Conservation (phyloP, 2,797 vertebrate genomes). For the Sandelia bainsii region DNA sequence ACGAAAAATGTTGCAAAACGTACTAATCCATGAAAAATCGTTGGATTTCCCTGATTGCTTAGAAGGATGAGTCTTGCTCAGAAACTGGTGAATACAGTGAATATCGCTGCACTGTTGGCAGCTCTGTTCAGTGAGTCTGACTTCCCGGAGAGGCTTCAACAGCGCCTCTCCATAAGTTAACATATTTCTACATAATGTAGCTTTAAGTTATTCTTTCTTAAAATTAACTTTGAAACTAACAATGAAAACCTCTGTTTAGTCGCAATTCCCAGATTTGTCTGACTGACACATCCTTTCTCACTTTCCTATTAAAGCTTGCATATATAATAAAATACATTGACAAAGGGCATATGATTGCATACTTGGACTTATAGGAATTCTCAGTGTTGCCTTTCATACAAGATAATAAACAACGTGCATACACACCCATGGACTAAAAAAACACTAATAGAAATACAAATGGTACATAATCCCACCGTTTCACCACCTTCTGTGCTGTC, state of each 20-base stretch:
- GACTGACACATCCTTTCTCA: neutral
- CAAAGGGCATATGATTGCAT: neutral
- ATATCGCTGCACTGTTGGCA: too few relatives aligned
- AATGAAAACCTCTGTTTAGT: neutral
- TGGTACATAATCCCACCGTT: constrained; percentile 10
- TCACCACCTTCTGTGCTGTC: constrained; percentile 2
- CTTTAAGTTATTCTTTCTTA: neutral
- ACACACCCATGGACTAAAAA: constrained; percentile 20
- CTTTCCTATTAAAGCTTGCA: neutral
- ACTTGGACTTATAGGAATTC: neutral
- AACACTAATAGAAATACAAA: constrained; percentile 2
- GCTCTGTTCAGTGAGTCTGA: too few relatives aligned
- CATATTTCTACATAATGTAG: too few relatives aligned
- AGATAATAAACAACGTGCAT: neutral
- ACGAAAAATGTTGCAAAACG: too few relatives aligned
- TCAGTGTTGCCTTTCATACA: neutral
- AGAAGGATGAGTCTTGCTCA: too few relatives aligned
- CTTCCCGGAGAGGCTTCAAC: too few relatives aligned
- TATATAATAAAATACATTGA: constrained; percentile 9
- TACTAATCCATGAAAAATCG: too few relatives aligned
- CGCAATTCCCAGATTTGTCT: constrained; percentile 1
- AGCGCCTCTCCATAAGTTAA: too few relatives aligned
- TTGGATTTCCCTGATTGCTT: too few relatives aligned
- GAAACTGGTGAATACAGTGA: too few relatives aligned
- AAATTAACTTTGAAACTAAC: neutral